phyloP scores from a whole-genome alignment of 2,888 invertebrate genomes.

The Archips xylosteana region DNA sequence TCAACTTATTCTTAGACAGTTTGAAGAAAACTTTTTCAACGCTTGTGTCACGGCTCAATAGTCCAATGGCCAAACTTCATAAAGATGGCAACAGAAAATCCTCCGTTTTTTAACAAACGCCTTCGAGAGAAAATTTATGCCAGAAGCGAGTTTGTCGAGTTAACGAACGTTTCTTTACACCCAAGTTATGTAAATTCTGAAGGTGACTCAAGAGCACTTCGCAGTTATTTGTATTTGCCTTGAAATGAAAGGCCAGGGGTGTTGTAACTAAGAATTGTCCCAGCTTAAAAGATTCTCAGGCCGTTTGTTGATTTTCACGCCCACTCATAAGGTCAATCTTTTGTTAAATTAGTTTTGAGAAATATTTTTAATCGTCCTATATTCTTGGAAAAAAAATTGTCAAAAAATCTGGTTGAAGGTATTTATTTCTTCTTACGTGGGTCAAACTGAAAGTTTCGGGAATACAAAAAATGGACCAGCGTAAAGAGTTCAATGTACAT shows the following conservation, averaged over 20 bases:
- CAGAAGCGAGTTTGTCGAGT: slow-evolving; percentile 49
- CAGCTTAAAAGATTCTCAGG: slow-evolving; percentile 24
- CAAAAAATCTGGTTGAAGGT: no score
- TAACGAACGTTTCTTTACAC: slow-evolving; percentile 49
- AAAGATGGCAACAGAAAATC: slow-evolving; percentile 27
- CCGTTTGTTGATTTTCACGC: slow-evolving; percentile 11
- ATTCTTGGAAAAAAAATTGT: not conserved
- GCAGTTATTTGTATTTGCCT: slow-evolving; percentile 50
- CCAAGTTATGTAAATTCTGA: slow-evolving; percentile 54
- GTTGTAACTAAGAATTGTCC: slow-evolving; percentile 47
- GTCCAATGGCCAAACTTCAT: slow-evolving; percentile 17
- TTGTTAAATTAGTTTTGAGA: slow-evolving; percentile 2
- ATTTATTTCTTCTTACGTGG: no score
- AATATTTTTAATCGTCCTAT: not conserved
- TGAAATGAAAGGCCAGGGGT: slow-evolving; percentile 49
- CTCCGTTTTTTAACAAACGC: slow-evolving; percentile 27
- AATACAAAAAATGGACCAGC: no score
- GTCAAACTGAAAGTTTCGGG: no score
- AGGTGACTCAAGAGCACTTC: slow-evolving; percentile 48
- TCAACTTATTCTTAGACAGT: not conserved
- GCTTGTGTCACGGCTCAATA: slow-evolving; percentile 10
- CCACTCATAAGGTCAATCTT: slow-evolving; percentile 12
- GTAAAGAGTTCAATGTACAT: no score
- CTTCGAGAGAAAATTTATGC: slow-evolving; percentile 51
- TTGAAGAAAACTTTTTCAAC: slow-evolving; percentile 1